Percentiles rank a stretch among this genome's conserved stretches.
These are phyloP conservation scores for Cuculus canorus DNA, from an alignment of 2,797 vertebrate genomes.

Conservation along the genomic window DNA sequence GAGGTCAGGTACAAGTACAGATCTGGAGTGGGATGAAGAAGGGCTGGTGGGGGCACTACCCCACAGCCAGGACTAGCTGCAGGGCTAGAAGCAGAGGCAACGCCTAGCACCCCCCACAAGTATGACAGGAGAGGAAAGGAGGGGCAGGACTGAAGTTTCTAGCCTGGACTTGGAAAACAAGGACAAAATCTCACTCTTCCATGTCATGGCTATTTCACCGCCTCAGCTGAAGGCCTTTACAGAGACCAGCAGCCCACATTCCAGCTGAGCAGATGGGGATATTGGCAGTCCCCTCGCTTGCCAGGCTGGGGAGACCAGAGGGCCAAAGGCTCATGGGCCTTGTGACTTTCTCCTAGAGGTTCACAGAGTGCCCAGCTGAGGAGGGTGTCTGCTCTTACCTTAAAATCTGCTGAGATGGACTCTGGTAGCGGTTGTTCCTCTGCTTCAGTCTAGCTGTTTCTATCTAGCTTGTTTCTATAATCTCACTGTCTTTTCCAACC, in stretches of 20 bases:
- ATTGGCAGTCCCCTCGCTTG: neutral
- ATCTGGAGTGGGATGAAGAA: neutral
- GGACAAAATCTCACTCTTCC: neutral
- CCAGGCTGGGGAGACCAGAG: neutral
- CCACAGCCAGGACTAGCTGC: too few species aligned
- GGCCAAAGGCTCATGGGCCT: neutral
- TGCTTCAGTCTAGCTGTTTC: neutral
- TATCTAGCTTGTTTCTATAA: neutral
- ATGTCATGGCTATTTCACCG: rapidly evolving
- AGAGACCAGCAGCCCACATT: neutral
- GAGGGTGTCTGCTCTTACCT: neutral
- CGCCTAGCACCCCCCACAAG: rapidly evolving
- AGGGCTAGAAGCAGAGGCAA: neutral
- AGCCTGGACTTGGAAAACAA: neutral
- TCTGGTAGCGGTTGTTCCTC: neutral
- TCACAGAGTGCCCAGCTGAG: neutral
- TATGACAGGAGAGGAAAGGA: neutral
- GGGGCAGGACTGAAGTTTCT: neutral
- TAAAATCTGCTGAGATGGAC: neutral
- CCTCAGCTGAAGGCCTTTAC: neutral
- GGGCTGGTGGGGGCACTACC: neutral
- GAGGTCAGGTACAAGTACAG: neutral
- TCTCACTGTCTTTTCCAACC: neutral
- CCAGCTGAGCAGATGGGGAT: rapidly evolving
- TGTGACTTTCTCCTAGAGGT: neutral